phyloP scores from a whole-genome alignment of 2,113 vertebrate species.

The Percina caprodes region DNA sequence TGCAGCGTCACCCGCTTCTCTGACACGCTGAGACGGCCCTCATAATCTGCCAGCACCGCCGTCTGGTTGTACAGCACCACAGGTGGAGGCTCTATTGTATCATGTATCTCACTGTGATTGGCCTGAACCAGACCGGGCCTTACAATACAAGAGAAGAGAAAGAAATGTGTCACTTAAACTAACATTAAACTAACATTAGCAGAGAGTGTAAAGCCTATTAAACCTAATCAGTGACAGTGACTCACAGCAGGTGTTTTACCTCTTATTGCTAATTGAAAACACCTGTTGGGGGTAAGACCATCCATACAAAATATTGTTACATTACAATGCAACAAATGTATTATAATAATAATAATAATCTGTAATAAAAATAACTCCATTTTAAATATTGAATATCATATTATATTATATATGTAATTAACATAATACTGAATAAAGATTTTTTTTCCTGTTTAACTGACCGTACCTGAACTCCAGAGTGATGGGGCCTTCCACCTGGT shows the following conservation, averaged over 20 bases:
- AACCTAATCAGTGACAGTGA: not conserved
- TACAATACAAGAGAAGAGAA: not conserved
- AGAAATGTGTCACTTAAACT: not conserved
- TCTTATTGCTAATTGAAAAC: not conserved
- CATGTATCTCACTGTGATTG: slow-evolving; percentile 55
- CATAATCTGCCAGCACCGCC: slow-evolving; percentile 64
- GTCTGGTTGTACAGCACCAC: slow-evolving; percentile 75
- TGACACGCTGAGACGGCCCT: slow-evolving; percentile 66
- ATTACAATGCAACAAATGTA: not conserved
- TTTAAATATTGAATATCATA: not conserved
- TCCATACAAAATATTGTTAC: not conserved
- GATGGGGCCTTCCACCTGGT: slow-evolving; percentile 69
- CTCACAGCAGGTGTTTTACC: not conserved
- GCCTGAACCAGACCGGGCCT: slow-evolving; percentile 52
- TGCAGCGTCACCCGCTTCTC: slow-evolving; percentile 74
- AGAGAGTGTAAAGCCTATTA: not conserved
- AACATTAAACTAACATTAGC: too few relatives aligned
- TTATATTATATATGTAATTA: too few relatives aligned
- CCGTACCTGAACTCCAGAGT: slow-evolving; percentile 80
- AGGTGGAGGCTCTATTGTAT: slow-evolving; percentile 42
- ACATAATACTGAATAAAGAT: too few relatives aligned
- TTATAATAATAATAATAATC: not conserved
- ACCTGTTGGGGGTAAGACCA: not conserved
- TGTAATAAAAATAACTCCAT: not conserved
- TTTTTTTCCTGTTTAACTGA: not conserved